Base-by-base conservation (phyloP, 1,140 invertebrate species). In the Latrodectus geometricus region DNA sequence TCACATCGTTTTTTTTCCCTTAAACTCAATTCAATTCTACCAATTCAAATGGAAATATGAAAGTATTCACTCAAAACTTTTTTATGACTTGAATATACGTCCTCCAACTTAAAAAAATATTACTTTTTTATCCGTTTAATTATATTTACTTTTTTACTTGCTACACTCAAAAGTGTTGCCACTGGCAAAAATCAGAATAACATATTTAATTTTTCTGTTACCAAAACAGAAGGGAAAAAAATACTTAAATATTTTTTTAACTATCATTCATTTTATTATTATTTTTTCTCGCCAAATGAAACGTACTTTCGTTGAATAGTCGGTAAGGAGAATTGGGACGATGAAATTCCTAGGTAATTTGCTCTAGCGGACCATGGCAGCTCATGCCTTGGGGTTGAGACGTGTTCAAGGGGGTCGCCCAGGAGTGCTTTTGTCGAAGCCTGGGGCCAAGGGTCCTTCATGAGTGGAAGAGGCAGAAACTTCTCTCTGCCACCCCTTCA, bases 391-490 rank as follows among this genome's bases (percentile, higher is more conserved):
- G 56, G 56, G 81, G 72, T 75, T n/a, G 56, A 83, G 81, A 83
- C 81, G 81, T 83, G 81, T 83, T 75, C 70, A 83, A 75, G 81
- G 81, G 72, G 72, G 21, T 74, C 72, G 72, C 20, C 70, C 77
- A 54, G 35, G 81, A 75, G 73, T 70, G 35, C 69, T 54, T 83
- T 74, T 83, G 50, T 35, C 75, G 50, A n/a, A 83, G 81, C 81
- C 72, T 83, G 56, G 72, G 81, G 81, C 70, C 70, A 56, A 83
- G 81, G 81, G 61, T 56, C 35, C 81, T 83, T 83, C 81, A 83
- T 83, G 81, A 83, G 54, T 20, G 72, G 81, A 52, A 52, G 54
- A 76, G 74, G 50, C 54, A 23, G 50, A 76, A 17, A 17, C 61
- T 23, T 21, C 23, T 23, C 69, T 23, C 79, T 23, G n/a, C 54